Evolutionary conservation across 2,888 invertebrate species (phyloP), one percentile per base, ranked within the genome.

Genomic region (Eupithecia subfuscata): DNA sequence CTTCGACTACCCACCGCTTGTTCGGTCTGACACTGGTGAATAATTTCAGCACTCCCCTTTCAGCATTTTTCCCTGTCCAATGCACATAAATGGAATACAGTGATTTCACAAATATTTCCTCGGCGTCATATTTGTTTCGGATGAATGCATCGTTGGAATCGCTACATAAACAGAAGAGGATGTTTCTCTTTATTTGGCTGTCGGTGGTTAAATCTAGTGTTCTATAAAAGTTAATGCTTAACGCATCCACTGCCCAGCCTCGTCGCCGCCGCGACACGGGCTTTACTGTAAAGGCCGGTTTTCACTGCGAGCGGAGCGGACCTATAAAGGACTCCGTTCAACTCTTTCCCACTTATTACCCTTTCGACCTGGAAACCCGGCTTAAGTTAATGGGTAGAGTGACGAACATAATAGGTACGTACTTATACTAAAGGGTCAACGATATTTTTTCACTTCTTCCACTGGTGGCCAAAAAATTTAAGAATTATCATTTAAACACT

Each of bases 1-100:
- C 14, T 79, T 75, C 65, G 73, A 77, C 75, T 78, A 71, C 69
- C 73, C 48, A 73, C 52, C 73, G 79, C 71, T 70, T 69, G 67
- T 75, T 70, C 69, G 72, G 72, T 71, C 60, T 22, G 76, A 67
- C 48, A 74, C 64, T 69, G 70, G 77, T 77, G 75, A 79, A 79
- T 80, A 74, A 70, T 73, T 74, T 75, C 75, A 72, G 69, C 69
- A 69, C 76, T 64, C 22, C 56, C 78, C 79, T 78, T 71, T 76
- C 77, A 69, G 79, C 81, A 77, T 81, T 80, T 82, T 81, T 80
- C 82, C 64, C 81, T 80, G 78, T 80, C 78, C 79, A 78, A 76
- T 75, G 78, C 82, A 77, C 77, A 79, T 78, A 82, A 81, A 79
- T 72, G 65, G 78, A 69, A 77, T 71, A 70, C 64, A 71, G 76